A percentile compares a stretch with the other conserved stretches of the same genome.
These are phyloP conservation scores for Polyommatus icarus DNA, from an alignment of 2,888 invertebrate species.

Conservation along the genomic window DNA sequence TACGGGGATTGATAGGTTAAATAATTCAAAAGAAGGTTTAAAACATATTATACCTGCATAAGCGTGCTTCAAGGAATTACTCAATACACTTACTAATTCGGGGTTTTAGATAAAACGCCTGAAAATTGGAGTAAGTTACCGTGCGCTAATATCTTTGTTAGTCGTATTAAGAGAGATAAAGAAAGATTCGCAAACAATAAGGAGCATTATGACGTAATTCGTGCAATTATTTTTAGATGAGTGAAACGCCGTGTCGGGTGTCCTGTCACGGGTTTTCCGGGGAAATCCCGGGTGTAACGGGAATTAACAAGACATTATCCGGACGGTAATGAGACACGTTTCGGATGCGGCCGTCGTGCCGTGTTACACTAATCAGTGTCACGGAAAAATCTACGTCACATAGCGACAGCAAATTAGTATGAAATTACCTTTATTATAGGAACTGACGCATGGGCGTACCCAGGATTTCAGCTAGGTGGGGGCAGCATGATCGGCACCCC, in stretches of 20 bases:
- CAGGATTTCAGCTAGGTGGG: too few relatives aligned
- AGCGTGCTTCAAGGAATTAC: too few relatives aligned
- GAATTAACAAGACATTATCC: conserved; percentile 33
- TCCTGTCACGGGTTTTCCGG: neutral
- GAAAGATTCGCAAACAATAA: neutral
- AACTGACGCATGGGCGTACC: neutral
- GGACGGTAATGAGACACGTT: conserved; percentile 32
- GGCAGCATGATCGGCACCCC: too few relatives aligned
- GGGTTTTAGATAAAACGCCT: too few relatives aligned
- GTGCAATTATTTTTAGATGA: neutral
- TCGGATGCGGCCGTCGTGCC: conserved; percentile 38
- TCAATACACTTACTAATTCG: too few relatives aligned
- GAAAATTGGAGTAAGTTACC: too few relatives aligned
- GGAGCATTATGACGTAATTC: neutral
- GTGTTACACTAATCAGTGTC: conserved; percentile 45
- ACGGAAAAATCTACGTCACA: conserved; percentile 44
- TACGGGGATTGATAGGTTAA: too few relatives aligned
- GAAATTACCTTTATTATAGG: neutral
- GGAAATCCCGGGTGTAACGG: conserved; percentile 16
- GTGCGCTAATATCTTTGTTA: too few relatives aligned
- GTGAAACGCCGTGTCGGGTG: conserved; percentile 1
- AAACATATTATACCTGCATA: too few relatives aligned
- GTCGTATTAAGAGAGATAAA: neutral
- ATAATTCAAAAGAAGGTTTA: too few relatives aligned
- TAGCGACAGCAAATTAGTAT: conserved; percentile 45